Evolutionary conservation across 2,113 vertebrate species (phyloP).

Genomic region (Podilymbus podiceps): DNA sequence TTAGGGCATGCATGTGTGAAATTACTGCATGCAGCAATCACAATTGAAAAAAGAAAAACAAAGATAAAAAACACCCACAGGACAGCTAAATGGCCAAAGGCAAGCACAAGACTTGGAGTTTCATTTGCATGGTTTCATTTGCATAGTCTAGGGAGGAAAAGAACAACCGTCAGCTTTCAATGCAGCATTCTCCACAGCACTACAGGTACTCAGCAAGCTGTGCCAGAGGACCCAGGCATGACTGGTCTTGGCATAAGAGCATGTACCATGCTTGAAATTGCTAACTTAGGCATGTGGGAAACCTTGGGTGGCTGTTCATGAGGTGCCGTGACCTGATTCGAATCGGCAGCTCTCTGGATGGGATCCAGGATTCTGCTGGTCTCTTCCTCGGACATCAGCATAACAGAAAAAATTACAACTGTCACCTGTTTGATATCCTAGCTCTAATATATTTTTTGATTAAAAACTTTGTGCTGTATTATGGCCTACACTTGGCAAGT

Average conservation of each 20-base stretch:
- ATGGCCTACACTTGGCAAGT: neutral
- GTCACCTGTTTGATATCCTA: neutral
- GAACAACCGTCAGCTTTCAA: neutral
- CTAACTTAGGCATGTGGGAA: neutral
- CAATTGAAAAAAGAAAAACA: neutral
- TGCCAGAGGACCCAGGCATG: neutral
- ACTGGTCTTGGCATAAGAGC: neutral
- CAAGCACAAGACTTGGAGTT: neutral
- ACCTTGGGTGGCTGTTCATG: neutral
- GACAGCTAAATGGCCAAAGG: neutral
- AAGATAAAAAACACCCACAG: neutral
- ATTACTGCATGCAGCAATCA: neutral
- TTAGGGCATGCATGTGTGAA: slow-evolving; percentile 16
- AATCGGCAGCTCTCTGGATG: neutral
- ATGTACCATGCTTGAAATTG: neutral
- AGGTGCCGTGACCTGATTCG: neutral
- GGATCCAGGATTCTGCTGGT: neutral
- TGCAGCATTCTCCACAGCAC: neutral
- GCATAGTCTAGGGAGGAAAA: neutral
- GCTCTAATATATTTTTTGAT: neutral
- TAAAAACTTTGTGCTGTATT: neutral
- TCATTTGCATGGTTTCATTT: neutral
- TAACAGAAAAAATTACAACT: neutral
- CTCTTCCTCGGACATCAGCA: neutral
- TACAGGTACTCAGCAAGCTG: neutral